phyloP scores from a whole-genome alignment of 1,140 invertebrate genomes.

The Camponotus floridanus region DNA sequence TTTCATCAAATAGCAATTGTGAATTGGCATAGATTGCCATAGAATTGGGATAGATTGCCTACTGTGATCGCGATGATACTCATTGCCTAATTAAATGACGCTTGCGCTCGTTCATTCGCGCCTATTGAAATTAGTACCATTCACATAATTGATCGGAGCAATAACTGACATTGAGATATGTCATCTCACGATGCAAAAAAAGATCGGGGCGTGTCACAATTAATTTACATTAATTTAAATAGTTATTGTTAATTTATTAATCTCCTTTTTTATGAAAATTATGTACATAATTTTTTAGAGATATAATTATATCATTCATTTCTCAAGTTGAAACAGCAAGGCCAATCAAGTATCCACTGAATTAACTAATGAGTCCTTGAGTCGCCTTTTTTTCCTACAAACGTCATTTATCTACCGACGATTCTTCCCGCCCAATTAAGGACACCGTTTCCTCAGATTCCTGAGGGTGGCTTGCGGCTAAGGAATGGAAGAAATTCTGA shows the following conservation, averaged over 20 bases:
- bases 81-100: conserved; percentile 60
- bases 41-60: conserved; percentile 47
- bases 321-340: not conserved
- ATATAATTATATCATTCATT: not conserved
- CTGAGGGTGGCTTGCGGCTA: conserved; percentile 15
- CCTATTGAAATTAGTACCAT: conserved; percentile 27
- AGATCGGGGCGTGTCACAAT: not conserved
- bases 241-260: not conserved
- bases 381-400: not conserved
- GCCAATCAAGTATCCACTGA: not conserved
- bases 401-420: conserved; percentile 6
- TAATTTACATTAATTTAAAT: not conserved
- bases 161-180: not conserved
- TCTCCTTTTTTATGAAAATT: not conserved
- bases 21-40: too few species aligned
- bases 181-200: not conserved
- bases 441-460: conserved; percentile 57
- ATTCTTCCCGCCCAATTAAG: conserved; percentile 58
- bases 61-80: conserved; percentile 55
- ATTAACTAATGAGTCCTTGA: conserved; percentile 20
- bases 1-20: conserved; percentile 62
- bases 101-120: conserved; percentile 9
- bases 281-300: not conserved
- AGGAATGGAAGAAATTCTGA: conserved; percentile 59
- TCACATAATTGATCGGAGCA: conserved; percentile 36